Base-by-base conservation (phyloP, 1,140 invertebrate genomes). In the Drosophila biarmipes region DNA sequence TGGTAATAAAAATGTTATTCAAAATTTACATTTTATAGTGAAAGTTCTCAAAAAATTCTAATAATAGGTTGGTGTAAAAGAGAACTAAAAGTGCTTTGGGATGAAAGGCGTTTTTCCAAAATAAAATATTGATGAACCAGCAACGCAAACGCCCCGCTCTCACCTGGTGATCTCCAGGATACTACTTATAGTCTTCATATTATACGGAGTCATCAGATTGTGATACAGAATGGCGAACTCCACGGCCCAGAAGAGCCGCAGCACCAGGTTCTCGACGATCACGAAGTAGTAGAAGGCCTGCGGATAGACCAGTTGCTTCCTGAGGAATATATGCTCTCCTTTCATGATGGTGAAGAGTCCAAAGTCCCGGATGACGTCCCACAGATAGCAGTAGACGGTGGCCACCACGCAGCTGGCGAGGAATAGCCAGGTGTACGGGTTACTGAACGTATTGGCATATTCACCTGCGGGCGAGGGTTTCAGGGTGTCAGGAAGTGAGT, bases 321-420 rank as follows among this genome's bases (percentile, higher is more conserved):
- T 90, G 0, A 96, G 92, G 79, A 96, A 95, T 73, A 93, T 93
- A 91, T 97, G 97, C 91, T 98, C 96, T 2, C 95, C 95, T 7
- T 96, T 95, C 51, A 95, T 95, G 54, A 94, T 95, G 85, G 97
- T 96, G 58, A 99, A 96, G 11, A 99, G 93, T 8, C 98, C 98
- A 97, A 98, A 99, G 93, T 99, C 98, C 96, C 98, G 97, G 92
- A 97, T 96, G 7, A 99, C 95, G 92, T 99, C 98, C 98, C 98
- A 99, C 1, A 95, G 94, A 79, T 96, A 97, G 0, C 96, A 96
- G 90, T 98, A 98, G 37, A 95, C 93, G 0, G 96, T 96, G 55
- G 95, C 96, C 10, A 97, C 90, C 4, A 97, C 84, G 43, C 95
- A 95, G n/a, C 95, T 94, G 4, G 94, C 92, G 21, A 97, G 93